Percentiles rank a stretch among this genome's conserved stretches.
Evolutionary conservation across 2,888 invertebrate species (phyloP).

Genomic region (Agrochola macilenta): DNA sequence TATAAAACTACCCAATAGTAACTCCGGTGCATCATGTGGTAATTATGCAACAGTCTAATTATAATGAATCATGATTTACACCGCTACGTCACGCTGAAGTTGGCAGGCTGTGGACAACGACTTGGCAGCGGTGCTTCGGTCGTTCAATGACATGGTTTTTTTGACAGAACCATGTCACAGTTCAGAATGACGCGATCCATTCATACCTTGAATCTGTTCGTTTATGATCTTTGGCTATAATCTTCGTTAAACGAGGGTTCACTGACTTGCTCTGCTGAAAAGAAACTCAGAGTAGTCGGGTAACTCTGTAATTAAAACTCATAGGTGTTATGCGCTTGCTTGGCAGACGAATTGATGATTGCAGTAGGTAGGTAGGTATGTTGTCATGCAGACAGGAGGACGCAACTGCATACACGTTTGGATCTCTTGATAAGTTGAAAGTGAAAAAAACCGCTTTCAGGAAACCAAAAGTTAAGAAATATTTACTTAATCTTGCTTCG

Average conservation of each 20-base stretch:
- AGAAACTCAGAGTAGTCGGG: not conserved
- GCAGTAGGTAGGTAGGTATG: not conserved
- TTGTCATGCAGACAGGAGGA: not conserved
- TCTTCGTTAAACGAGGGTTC: not conserved
- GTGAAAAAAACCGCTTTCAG: too few species aligned
- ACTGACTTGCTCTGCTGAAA: not conserved
- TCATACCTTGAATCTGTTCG: constrained; percentile 74
- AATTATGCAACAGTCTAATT: constrained; percentile 73
- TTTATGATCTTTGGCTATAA: not conserved
- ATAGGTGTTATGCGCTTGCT: not conserved
- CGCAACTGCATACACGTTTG: too few species aligned
- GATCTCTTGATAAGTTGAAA: too few species aligned
- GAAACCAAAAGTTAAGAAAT: too few species aligned
- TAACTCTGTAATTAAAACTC: not conserved
- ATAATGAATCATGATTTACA: constrained; percentile 70
- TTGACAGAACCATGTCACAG: constrained; percentile 66
- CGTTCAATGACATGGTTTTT: constrained; percentile 81
- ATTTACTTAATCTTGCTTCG: too few species aligned
- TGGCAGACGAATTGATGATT: constrained; percentile 17
- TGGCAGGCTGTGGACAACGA: constrained; percentile 61
- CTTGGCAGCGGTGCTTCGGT: constrained; percentile 70
- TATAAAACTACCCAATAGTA: constrained; percentile 42
- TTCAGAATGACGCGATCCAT: constrained; percentile 79
- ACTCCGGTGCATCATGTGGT: constrained; percentile 57
- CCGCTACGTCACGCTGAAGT: constrained; percentile 51